A percentile compares a stretch with the other conserved stretches of the same genome.
Evolutionary conservation across 2,797 vertebrate genomes (phyloP).

Genomic region (Pseudopleuronectes americanus): DNA sequence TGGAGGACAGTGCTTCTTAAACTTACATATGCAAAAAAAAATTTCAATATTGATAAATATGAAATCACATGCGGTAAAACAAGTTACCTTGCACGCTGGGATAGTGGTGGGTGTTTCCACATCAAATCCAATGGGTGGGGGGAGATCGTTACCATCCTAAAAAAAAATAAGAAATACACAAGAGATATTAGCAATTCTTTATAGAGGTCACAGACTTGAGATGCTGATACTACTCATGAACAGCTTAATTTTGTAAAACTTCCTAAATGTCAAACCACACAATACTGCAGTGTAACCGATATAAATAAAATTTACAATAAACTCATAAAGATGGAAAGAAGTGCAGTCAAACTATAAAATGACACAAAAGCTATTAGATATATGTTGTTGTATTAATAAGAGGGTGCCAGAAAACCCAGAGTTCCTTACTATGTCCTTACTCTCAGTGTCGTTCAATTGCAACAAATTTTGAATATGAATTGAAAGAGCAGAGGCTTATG

Average conservation of each 20-base stretch:
- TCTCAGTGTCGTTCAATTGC: neutral
- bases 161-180: slow-evolving; percentile 4
- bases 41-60: no score
- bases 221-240: neutral
- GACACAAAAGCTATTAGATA: no score
- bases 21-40: no score
- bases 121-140: slow-evolving; percentile 90
- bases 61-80: neutral
- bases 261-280: no score
- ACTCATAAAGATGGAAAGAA: neutral
- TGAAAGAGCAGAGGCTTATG: neutral
- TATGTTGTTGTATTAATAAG: no score
- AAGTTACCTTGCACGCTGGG: slow-evolving; percentile 86
- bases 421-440: neutral
- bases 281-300: no score
- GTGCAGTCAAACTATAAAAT: no score
- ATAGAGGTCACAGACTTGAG: neutral
- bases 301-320: no score
- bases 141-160: slow-evolving; percentile 91
- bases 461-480: neutral
- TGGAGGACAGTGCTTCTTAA: neutral
- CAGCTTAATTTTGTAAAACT: neutral
- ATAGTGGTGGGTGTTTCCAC: slow-evolving; percentile 88
- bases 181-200: neutral
- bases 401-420: no score